Base-by-base conservation (phyloP, 2,888 invertebrate genomes). In the Drosophila quinaria region DNA sequence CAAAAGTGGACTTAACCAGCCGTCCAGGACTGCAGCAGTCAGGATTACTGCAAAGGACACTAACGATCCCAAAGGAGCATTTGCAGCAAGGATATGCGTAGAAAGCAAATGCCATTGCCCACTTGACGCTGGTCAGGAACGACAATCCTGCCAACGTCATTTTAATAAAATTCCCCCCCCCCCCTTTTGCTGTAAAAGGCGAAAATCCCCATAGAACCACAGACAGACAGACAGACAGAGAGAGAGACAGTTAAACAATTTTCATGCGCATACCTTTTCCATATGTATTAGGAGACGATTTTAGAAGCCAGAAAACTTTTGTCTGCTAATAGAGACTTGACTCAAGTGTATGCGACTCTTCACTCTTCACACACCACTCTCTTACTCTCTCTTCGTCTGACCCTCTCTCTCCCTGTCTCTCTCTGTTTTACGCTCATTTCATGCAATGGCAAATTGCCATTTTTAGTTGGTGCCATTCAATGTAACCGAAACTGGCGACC, bases 371-470 rank as follows among this genome's bases (percentile, higher is more conserved):
- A 29, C 51, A 15, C 19, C 13, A n/a, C 13, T 0, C 56, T 33
- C 47, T 1, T 9, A 15, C 50, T 11, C 31, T 3, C 49, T n/a
- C n/a, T n/a, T n/a, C n/a, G n/a, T n/a, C n/a, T n/a, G n/a, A n/a
- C 13, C 0, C 56, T 33, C 47, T 1, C 8, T n/a, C 50, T 11
- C 31, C 2, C 49, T 8, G 49, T 6, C 1, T 37, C 6, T 15
- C 52, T 9, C 37, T 25, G 46, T 62, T 46, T 60, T 44, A 37
- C 47, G 56, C 74, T 70, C 73, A 70, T 74, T 79, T 75, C 64
- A 78, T 68, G 78, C 78, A 81, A 83, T 90, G 91, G 90, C 90
- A 91, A 90, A 90, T 87, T 91, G 90, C 90, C 91, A 90, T 90
- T 91, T 91, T 87, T 82, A 84, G 89, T 88, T 87, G 82, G 33